Evolutionary conservation across 2,888 invertebrate genomes (phyloP).

Genomic region (Phanerotoma sp.): DNA sequence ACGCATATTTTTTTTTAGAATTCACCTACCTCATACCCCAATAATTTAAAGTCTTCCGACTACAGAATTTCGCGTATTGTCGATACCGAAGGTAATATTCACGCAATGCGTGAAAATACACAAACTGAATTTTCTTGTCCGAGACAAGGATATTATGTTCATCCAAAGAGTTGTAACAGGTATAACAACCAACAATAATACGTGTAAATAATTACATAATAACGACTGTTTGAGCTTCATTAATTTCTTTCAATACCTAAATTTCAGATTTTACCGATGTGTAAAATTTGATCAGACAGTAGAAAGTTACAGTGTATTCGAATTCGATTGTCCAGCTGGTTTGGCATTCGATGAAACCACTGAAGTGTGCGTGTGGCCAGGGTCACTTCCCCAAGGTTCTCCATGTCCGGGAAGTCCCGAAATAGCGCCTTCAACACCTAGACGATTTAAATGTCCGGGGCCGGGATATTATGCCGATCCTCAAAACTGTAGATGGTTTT

Average conservation of each 20-base stretch:
- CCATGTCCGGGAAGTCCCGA: constrained; percentile 78
- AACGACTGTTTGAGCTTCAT: background rate
- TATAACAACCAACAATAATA: too few relatives aligned
- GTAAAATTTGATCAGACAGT: constrained; percentile 76
- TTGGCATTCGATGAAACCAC: constrained; percentile 74
- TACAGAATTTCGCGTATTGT: constrained; percentile 74
- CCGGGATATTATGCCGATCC: constrained; percentile 79
- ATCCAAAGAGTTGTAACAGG: constrained; percentile 72
- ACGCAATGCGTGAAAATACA: constrained; percentile 71
- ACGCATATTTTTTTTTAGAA: constrained; percentile 55
- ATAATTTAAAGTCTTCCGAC: constrained; percentile 67
- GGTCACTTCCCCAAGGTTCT: constrained; percentile 69
- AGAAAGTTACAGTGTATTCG: constrained; percentile 76
- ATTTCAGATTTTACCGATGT: constrained; percentile 71
- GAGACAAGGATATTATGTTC: constrained; percentile 76
- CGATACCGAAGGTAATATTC: constrained; percentile 72
- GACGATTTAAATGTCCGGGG: constrained; percentile 69
- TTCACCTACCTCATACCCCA: constrained; percentile 51
- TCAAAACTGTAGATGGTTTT: constrained; percentile 82
- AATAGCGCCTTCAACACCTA: constrained; percentile 72
- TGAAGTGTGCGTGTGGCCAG: constrained; percentile 82
- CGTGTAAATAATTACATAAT: background rate
- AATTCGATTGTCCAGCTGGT: constrained; percentile 79
- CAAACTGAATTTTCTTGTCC: constrained; percentile 75
- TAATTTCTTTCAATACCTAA: background rate